phyloP scores from a whole-genome alignment of 2,797 vertebrate species.

The Odontamblyopus rebecca region DNA sequence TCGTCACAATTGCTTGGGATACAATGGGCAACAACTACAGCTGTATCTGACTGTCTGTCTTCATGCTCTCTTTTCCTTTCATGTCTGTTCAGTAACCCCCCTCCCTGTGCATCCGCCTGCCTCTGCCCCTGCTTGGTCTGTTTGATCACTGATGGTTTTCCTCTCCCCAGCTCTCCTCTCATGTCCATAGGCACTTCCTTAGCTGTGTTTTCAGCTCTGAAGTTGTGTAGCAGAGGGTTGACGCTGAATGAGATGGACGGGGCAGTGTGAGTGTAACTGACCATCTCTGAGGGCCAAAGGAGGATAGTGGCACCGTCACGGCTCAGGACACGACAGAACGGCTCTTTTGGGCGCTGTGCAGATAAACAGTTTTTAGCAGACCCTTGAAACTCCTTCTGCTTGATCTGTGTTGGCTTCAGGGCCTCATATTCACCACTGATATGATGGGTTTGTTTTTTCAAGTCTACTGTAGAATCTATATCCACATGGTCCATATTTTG shows the following conservation, averaged over 20 bases:
- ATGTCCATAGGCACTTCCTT: constrained; percentile 34
- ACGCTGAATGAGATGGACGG: constrained; percentile 88
- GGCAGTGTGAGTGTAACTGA: constrained; percentile 81
- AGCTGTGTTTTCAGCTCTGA: constrained; percentile 63
- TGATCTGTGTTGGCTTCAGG: constrained; percentile 28
- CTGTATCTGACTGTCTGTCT: constrained; percentile 58
- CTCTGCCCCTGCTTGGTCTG: constrained; percentile 51
- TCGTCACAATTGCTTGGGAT: constrained; percentile 35
- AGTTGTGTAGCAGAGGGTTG: constrained; percentile 86
- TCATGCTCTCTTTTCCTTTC: constrained; percentile 58
- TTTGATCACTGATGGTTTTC: constrained; percentile 64
- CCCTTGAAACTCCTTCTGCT: constrained; percentile 28
- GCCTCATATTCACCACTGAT: constrained; percentile 14
- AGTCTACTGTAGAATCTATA: background rate
- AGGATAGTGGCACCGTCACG: constrained; percentile 82
- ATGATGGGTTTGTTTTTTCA: background rate
- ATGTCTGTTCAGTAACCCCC: constrained; percentile 44
- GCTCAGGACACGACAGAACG: constrained; percentile 81
- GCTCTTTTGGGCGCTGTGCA: constrained; percentile 57
- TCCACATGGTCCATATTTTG: background rate
- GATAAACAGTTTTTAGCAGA: background rate
- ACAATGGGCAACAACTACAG: constrained; percentile 44
- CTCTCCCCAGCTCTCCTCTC: constrained; percentile 44
- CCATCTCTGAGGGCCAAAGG: constrained; percentile 91
- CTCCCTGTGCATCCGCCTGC: constrained; percentile 45